A percentile compares a stretch with the other conserved stretches of the same genome.
These are phyloP conservation scores for Grallaria varia DNA, from an alignment of 2,113 vertebrate genomes.

Conservation along the genomic window DNA sequence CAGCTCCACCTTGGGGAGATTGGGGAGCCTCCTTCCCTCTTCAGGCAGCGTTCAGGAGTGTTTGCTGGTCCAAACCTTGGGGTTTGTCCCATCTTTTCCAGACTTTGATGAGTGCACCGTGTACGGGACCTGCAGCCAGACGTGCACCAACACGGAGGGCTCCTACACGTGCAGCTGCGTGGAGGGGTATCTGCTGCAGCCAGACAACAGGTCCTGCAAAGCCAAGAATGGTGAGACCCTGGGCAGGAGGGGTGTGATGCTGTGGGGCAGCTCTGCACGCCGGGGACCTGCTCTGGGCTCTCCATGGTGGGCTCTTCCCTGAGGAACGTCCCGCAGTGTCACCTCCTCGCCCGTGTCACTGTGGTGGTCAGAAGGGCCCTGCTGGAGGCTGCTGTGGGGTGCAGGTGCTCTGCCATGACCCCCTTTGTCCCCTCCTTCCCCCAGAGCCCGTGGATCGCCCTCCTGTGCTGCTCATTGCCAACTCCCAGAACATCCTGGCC, in stretches of 20 bases:
- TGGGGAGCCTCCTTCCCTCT: rapidly evolving
- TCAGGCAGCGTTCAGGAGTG: too few species aligned
- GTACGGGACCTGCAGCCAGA: conserved; percentile 96
- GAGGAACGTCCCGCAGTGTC: neutral
- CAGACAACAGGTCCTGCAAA: conserved; percentile 96
- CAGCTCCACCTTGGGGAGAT: neutral
- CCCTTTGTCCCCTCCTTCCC: neutral
- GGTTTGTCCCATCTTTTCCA: conserved; percentile 16
- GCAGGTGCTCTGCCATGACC: neutral
- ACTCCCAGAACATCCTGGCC: conserved; percentile 94
- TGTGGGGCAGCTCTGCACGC: neutral
- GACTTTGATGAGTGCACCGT: conserved; percentile 93
- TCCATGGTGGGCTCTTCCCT: neutral
- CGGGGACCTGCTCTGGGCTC: rapidly evolving
- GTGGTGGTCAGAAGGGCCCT: neutral
- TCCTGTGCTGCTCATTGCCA: conserved; percentile 90
- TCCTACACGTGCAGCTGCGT: conserved; percentile 92
- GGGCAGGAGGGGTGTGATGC: rapidly evolving
- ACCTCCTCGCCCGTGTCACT: rapidly evolving
- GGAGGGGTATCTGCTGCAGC: conserved; percentile 92
- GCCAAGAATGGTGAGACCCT: conserved; percentile 89
- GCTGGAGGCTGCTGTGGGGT: rapidly evolving
- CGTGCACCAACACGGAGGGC: conserved; percentile 86
- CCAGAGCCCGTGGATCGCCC: conserved; percentile 90
- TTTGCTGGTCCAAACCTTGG: neutral